Base-by-base conservation (phyloP, 2,113 vertebrate genomes). In the Electrona antarctica region DNA sequence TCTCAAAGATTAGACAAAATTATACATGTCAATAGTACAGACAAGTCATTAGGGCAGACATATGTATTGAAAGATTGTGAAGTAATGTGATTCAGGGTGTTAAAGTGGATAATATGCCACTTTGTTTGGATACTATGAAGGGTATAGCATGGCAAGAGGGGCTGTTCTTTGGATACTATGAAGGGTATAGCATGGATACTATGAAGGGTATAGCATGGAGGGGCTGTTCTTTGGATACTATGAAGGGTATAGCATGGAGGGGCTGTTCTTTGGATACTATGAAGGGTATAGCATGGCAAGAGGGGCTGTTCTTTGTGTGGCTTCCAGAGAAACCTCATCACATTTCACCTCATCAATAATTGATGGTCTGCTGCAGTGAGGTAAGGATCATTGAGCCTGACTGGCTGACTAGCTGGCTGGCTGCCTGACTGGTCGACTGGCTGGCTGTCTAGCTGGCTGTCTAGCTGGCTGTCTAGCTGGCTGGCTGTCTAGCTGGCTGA, bases 291-390 rank as follows among this genome's bases (percentile, higher is more conserved):
- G 61, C 29, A 59, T 2, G 41, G 46, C 58, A 15, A 71, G 69
- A 50, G 70, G 7, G 66, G 69, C 33, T 60, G 74, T 72, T 80
- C 79, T 88, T 82, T 88, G 80, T 90, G 76, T 77, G 81, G 1
- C 73, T 78, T 64, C 6, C 72, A 62, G 67, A 33, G 71, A 61
- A 84, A 78, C 62, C 85, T 86, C 88, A 76, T 90, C 84, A 67
- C 77, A 83, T 90, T 90, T 87, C 88, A 83, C 76, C 79, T 84
- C 62, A 71, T 90, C 81, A 89, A 89, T 91, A 87, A 89, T 91
- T 90, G 81, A 90, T 89, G 78, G 81, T 78, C 60, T 85, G 82
- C 66, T 50, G 41, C 13, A 76, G 81, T 82, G 85, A 83, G 85
- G 85, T 77, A 71, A 81, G 74, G 71, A 80, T 81, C 69, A 69